Conservation (phyloP, 2,113 vertebrate species). For the Chascanopsetta lugubris region DNA sequence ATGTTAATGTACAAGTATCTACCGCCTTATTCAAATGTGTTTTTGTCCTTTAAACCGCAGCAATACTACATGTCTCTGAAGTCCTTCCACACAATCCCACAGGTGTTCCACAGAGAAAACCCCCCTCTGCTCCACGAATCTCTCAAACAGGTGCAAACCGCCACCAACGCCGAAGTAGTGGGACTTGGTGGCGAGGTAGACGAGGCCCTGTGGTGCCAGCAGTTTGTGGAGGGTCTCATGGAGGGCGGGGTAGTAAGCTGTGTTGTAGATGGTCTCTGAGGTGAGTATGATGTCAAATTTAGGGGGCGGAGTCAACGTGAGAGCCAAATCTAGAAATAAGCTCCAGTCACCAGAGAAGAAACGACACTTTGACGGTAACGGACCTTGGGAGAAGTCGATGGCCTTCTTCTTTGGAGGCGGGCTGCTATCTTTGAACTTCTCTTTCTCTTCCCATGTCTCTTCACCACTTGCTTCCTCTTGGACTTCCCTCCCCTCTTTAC, state of each 20-base stretch:
- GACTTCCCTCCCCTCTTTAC: constrained; percentile 37
- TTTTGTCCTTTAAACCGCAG: constrained; percentile 82
- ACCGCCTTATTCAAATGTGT: neutral
- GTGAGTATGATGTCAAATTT: constrained; percentile 93
- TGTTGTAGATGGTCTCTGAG: constrained; percentile 96
- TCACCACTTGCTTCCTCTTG: constrained; percentile 9
- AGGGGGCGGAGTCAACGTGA: constrained; percentile 61
- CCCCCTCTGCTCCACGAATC: constrained; percentile 82
- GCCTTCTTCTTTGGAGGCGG: constrained; percentile 68
- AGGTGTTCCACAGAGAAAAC: constrained; percentile 81
- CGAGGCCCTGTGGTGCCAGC: constrained; percentile 78
- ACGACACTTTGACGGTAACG: constrained; percentile 70
- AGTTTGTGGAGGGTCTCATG: constrained; percentile 84
- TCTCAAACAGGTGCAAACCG: constrained; percentile 88
- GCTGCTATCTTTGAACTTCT: constrained; percentile 4
- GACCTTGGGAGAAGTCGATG: constrained; percentile 41
- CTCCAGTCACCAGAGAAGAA: constrained; percentile 96
- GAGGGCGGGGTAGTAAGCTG: constrained; percentile 84
- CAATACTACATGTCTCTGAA: constrained; percentile 87
- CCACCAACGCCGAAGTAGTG: constrained; percentile 97
- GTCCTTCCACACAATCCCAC: constrained; percentile 85
- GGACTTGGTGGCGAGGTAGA: constrained; percentile 91
- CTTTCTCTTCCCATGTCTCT: constrained; percentile 22
- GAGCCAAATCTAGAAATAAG: constrained; percentile 82
- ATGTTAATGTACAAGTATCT: neutral